These are phyloP conservation scores for Drosophila tropicalis DNA, from an alignment of 1,140 invertebrate genomes.

Conservation along the genomic window DNA sequence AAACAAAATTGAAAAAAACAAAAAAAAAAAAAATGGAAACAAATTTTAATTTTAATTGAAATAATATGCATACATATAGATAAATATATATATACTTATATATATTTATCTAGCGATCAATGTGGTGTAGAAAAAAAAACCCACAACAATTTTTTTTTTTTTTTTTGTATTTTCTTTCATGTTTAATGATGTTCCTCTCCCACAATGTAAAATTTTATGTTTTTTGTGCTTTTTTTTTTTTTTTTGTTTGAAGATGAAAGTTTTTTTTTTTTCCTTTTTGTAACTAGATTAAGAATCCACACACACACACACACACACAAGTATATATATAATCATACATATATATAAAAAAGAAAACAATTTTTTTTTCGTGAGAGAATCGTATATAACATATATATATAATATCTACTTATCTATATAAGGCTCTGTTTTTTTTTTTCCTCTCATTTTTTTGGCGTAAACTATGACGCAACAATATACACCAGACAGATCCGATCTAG, in stretches of 20 bases:
- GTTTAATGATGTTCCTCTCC: conserved; percentile 70
- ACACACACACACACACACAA: conserved; percentile 29
- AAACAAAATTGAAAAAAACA: not conserved
- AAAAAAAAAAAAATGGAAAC: not conserved
- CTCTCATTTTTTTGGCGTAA: conserved; percentile 60
- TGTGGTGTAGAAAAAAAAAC: not conserved
- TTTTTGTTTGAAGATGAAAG: conserved; percentile 23
- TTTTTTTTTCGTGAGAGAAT: conserved; percentile 13
- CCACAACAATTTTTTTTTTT: conserved; percentile 6
- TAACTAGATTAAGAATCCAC: conserved; percentile 45
- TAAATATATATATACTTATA: conserved; percentile 23
- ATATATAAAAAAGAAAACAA: conserved; percentile 44
- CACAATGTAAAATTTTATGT: conserved; percentile 63
- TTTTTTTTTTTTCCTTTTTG: conserved; percentile 58
- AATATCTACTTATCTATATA: conserved; percentile 52
- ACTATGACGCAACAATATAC: conserved; percentile 58
- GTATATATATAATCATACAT: conserved; percentile 25
- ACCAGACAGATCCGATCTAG: not conserved
- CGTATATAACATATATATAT: conserved; percentile 29
- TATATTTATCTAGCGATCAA: not conserved
- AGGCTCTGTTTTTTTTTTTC: conserved; percentile 69
- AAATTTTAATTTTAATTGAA: conserved; percentile 35
- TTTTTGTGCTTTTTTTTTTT: conserved; percentile 62
- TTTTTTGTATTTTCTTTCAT: conserved; percentile 53
- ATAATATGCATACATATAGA: conserved; percentile 40